Evolutionary conservation across 2,888 invertebrate species (phyloP), one percentile per base, ranked within the genome.

Genomic region (Himalopsyche japonica): DNA sequence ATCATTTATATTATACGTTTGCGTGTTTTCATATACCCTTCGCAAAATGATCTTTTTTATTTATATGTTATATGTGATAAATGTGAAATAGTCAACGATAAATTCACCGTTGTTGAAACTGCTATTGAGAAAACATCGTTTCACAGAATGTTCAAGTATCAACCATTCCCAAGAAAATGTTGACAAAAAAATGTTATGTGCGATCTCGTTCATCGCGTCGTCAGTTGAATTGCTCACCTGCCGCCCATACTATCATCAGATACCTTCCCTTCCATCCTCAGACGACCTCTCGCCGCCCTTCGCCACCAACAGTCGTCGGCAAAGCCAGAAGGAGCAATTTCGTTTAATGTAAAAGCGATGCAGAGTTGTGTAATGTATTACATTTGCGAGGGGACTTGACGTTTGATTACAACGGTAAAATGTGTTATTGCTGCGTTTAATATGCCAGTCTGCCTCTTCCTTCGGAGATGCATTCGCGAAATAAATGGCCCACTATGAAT

Each of bases 321-420:
- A 70, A 70, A 70, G 70, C 70, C 30, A 70, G 70, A 30, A 43
- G 48, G n/a, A 47, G 47, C 43, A 79, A 79, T 57, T 83, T 79
- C 79, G 76, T 83, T 79, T 83, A 79, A 79, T 83, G 82, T 70
- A 79, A 83, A 79, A 79, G 82, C 82, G 49, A 64, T 83, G 70
- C 79, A 48, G 57, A 37, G 80, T 80, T 80, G 80, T 83, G 83
- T 80, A 48, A 83, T 70, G 80, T 80, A 80, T 80, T 76, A 79
- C 43, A 34, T 80, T 79, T 64, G 43, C 76, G 49, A 49, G 70
- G 32, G 76, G 32, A 34, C 76, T 32, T 83, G 83, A 70, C 83
- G 37, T 83, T 80, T 80, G 83, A 83, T 83, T 83, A 83, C 27
- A 20, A 37, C 49, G 64, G 76, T 76, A 27, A 83, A 83, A 83